phyloP scores from a whole-genome alignment of 1,140 invertebrate genomes.

The Drosophila prosaltans region DNA sequence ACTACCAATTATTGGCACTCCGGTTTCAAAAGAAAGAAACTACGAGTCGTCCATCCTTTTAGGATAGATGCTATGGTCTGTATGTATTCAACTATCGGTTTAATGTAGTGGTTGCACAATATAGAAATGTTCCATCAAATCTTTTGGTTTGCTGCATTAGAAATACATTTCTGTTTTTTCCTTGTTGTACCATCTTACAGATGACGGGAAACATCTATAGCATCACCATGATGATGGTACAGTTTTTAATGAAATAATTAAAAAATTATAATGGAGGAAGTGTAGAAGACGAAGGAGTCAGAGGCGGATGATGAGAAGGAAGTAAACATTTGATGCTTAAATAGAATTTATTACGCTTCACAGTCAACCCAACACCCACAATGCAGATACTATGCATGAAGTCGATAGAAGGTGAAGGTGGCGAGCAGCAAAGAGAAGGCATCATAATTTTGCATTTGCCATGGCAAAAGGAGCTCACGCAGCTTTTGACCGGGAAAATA shows the following conservation, averaged over 20 bases:
- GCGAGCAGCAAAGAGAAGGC: conserved; percentile 20
- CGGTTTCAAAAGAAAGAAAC: too few relatives aligned
- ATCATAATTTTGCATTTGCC: conserved; percentile 71
- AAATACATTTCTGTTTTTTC: conserved; percentile 11
- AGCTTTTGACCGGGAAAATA: conserved; percentile 24
- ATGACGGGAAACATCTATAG: conserved; percentile 66
- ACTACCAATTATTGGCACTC: too few relatives aligned
- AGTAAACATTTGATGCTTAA: conserved; percentile 53
- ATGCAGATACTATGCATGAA: background rate
- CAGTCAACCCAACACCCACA: conserved; percentile 36
- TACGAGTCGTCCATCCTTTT: too few relatives aligned
- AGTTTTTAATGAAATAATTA: conserved; percentile 62
- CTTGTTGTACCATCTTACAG: conserved; percentile 11
- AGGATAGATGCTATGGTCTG: too few relatives aligned
- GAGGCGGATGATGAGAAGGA: background rate
- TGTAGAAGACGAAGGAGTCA: background rate
- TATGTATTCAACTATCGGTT: too few relatives aligned
- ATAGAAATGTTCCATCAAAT: too few relatives aligned
- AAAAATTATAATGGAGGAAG: conserved; percentile 40
- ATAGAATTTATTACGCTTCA: conserved; percentile 69
- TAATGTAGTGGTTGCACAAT: too few relatives aligned
- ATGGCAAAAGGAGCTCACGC: conserved; percentile 40
- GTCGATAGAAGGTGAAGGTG: background rate
- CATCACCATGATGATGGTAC: conserved; percentile 65
- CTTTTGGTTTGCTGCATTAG: background rate